Conservation (phyloP, 2,797 vertebrate species). For the Sparidentex hasta region DNA sequence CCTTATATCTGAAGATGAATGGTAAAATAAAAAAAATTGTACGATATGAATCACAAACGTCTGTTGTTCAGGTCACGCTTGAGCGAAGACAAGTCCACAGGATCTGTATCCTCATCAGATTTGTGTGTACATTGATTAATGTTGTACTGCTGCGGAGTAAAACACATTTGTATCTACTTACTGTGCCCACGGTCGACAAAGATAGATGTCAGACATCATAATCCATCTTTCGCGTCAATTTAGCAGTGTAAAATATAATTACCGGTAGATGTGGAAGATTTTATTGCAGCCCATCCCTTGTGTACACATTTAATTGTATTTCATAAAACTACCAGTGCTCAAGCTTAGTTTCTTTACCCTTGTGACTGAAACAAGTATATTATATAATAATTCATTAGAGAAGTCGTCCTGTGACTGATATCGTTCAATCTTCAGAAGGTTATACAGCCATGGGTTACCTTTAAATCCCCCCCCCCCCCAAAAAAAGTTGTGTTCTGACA, state of each 20-base stretch:
- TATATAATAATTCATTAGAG: not conserved
- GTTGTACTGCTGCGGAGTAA: conserved; percentile 1
- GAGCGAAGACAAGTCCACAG: conserved; percentile 4
- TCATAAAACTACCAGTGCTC: not conserved
- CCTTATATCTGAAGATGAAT: conserved; percentile 16
- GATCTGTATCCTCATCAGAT: conserved; percentile 16
- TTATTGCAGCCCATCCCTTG: not conserved
- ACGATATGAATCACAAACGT: too few relatives aligned
- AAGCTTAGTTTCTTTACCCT: not conserved
- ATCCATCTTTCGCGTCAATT: not conserved
- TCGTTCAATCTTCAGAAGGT: not conserved
- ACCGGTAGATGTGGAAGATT: not conserved
- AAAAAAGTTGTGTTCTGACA: not conserved
- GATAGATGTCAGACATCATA: conserved; percentile 4
- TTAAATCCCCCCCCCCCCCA: not conserved
- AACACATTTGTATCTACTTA: conserved; percentile 14
- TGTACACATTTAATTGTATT: not conserved
- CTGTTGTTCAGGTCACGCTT: not conserved
- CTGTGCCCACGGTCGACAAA: not conserved
- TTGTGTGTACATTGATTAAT: conserved; percentile 20
- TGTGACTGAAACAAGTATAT: not conserved
- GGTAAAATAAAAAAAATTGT: too few relatives aligned
- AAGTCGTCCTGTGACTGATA: not conserved
- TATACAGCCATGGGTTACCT: not conserved
- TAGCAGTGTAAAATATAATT: not conserved